These are phyloP conservation scores for Harpegnathos saltator DNA, from an alignment of 1,140 invertebrate genomes.

Conservation along the genomic window DNA sequence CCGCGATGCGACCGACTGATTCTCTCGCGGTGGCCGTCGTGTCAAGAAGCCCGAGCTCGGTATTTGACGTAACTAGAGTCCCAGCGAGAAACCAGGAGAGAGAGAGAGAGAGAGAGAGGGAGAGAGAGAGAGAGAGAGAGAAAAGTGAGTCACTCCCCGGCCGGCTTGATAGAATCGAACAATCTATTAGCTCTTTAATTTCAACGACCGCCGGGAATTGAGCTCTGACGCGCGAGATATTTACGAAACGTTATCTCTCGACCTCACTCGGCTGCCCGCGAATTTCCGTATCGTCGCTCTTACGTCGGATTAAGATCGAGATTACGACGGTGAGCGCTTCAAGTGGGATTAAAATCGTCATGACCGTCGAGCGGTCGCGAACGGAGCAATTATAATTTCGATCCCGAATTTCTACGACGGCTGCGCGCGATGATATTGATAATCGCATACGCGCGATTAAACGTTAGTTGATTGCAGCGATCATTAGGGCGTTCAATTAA, in stretches of 20 bases:
- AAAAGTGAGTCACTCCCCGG: constrained; percentile 25
- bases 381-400: background rate
- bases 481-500: background rate
- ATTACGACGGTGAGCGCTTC: constrained; percentile 33
- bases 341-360: constrained; percentile 27
- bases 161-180: constrained; percentile 46
- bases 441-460: no score
- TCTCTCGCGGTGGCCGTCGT: constrained; percentile 23
- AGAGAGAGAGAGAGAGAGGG: no score
- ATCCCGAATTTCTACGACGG: background rate
- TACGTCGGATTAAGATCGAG: constrained; percentile 25
- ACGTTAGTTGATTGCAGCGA: no score
- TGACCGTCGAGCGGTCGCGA: background rate
- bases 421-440: no score
- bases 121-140: background rate
- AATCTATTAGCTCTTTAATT: constrained; percentile 49
- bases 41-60: constrained; percentile 23
- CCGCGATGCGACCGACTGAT: background rate
- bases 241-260: constrained; percentile 10
- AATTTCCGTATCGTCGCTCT: constrained; percentile 18
- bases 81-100: background rate
- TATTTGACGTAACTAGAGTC: background rate
- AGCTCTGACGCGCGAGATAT: constrained; percentile 38
- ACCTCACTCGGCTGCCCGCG: constrained; percentile 15
- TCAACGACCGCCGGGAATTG: constrained; percentile 43